phyloP scores from a whole-genome alignment of 2,888 invertebrate species.

The Drosophila setosimentum region DNA sequence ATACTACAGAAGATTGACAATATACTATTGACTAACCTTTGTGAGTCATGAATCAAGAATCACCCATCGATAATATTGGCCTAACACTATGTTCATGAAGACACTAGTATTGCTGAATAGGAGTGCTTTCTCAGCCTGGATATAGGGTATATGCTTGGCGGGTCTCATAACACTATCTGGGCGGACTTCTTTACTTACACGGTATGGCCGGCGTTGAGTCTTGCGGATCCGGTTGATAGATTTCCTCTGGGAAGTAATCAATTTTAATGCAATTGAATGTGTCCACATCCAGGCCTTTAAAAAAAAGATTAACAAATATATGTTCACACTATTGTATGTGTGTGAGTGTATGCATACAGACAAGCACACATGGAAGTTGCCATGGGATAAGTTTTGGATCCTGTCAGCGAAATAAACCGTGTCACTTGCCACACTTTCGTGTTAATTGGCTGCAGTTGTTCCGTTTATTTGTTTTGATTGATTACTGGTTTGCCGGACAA shows the following conservation, averaged over 20 bases:
- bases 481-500: conserved; percentile 17
- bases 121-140: background rate
- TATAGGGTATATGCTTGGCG: background rate
- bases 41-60: too few relatives aligned
- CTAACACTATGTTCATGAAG: too few relatives aligned
- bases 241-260: conserved; percentile 94
- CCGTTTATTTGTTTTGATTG: conserved; percentile 41
- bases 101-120: background rate
- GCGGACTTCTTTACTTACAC: conserved; percentile 88
- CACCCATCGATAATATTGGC: too few relatives aligned
- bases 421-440: conserved; percentile 6
- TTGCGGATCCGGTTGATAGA: conserved; percentile 94
- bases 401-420: conserved; percentile 40
- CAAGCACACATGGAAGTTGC: background rate
- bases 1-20: too few relatives aligned
- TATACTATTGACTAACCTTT: too few relatives aligned
- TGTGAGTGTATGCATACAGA: background rate
- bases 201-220: conserved; percentile 97
- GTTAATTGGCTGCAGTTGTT: conserved; percentile 32
- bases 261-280: conserved; percentile 90
- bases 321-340: background rate
- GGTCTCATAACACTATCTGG: background rate
- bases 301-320: background rate
- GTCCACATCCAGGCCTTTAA: conserved; percentile 73
- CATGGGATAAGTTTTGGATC: background rate